These are phyloP conservation scores for Suncus etruscus DNA, from an alignment of 2,113 vertebrate species.

Conservation along the genomic window DNA sequence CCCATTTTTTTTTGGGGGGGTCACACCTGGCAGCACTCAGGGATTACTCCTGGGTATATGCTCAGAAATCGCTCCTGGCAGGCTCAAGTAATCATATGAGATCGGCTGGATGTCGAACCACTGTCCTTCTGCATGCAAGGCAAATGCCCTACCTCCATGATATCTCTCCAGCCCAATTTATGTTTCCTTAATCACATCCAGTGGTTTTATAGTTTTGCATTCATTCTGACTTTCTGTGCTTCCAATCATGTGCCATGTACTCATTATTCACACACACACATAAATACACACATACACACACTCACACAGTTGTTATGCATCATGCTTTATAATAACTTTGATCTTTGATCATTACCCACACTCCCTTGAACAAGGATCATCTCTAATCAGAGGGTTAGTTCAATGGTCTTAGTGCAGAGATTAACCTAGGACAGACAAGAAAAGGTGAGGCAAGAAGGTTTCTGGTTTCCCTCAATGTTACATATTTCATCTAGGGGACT, in stretches of 20 bases:
- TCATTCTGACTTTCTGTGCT: neutral
- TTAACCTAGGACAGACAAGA: neutral
- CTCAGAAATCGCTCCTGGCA: no score
- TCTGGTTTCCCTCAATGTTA: no score
- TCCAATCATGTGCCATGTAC: neutral
- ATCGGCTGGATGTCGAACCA: no score
- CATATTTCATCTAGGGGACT: neutral
- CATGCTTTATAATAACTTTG: no score
- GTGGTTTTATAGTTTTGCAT: neutral
- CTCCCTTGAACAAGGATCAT: neutral
- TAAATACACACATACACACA: neutral
- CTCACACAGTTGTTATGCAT: neutral
- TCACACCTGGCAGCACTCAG: no score
- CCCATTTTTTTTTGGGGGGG: no score
- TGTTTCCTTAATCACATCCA: neutral
- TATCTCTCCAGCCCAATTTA: neutral
- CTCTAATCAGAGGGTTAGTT: slow-evolving; percentile 12
- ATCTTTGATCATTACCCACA: no score
- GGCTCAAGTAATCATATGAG: no score
- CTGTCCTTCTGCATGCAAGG: no score
- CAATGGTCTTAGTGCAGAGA: neutral
- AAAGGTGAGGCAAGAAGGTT: no score
- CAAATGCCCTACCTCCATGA: no score
- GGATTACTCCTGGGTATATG: no score
- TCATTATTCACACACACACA: neutral